Percentiles rank a stretch among this genome's conserved stretches.
These are phyloP conservation scores for Oryzaephilus surinamensis DNA, from an alignment of 1,140 invertebrate genomes.

Conservation along the genomic window DNA sequence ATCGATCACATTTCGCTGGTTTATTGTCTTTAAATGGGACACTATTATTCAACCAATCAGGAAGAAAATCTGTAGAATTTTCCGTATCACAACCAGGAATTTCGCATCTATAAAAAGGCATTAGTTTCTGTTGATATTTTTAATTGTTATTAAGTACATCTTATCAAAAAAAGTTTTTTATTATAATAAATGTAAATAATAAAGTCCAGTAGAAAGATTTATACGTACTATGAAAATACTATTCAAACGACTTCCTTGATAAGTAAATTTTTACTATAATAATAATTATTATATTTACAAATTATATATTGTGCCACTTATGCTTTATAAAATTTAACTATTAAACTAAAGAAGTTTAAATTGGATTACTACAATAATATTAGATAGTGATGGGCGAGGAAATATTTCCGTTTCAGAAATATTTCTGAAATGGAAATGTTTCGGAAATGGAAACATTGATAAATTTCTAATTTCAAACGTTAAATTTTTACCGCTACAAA, in stretches of 20 bases:
- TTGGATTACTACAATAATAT: neutral
- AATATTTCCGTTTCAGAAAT: too few species aligned
- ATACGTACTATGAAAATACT: neutral
- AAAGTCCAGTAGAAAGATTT: neutral
- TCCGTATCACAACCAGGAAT: constrained; percentile 10
- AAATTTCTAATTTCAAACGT: too few species aligned
- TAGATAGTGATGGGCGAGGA: constrained; percentile 8
- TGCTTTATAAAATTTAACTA: too few species aligned
- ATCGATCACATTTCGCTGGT: constrained; percentile 10
- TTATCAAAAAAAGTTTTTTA: neutral
- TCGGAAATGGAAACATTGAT: too few species aligned
- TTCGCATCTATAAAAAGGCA: constrained; percentile 18
- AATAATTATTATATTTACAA: neutral
- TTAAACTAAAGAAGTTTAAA: neutral
- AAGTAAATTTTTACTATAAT: neutral
- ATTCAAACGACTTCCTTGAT: neutral
- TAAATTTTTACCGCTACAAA: too few species aligned
- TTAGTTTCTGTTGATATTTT: neutral
- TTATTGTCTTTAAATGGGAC: constrained; percentile 6
- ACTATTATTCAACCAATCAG: constrained; percentile 7
- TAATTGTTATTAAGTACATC: neutral
- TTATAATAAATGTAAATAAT: neutral
- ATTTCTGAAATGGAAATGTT: too few species aligned
- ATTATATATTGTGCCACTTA: too few species aligned
- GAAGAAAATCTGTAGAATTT: constrained; percentile 3